These are phyloP conservation scores for Furnarius figulus DNA, from an alignment of 2,113 vertebrate species.

Conservation along the genomic window DNA sequence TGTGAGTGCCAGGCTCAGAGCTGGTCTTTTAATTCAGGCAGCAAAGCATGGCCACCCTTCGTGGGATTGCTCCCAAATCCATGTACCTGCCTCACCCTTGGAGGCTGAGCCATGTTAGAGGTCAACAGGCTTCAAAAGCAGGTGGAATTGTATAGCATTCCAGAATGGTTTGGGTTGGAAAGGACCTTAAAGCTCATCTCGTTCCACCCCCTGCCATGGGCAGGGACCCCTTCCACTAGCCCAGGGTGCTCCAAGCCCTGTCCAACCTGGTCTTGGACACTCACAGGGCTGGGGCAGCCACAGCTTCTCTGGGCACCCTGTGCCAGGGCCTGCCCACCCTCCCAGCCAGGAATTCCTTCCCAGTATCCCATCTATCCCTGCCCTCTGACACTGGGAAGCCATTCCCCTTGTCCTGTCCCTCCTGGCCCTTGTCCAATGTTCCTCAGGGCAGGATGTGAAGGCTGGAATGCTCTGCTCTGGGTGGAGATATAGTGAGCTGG, in stretches of 20 bases:
- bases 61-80: not conserved
- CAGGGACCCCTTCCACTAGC: no score
- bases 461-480: not conserved
- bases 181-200: not conserved
- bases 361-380: not conserved
- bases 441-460: not conserved
- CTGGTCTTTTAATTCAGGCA: not conserved
- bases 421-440: not conserved
- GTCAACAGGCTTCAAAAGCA: not conserved
- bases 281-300: not conserved
- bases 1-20: not conserved
- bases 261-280: not conserved
- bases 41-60: fast-evolving
- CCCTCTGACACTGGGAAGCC: not conserved
- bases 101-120: not conserved
- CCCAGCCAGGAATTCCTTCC: not conserved
- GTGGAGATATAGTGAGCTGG: not conserved
- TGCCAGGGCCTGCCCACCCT: not conserved
- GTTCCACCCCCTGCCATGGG: not conserved
- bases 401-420: not conserved
- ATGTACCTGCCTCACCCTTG: fast-evolving
- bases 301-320: not conserved
- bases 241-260: fast-evolving
- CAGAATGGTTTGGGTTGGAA: not conserved
- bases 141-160: not conserved